Evolutionary conservation across 2,113 vertebrate genomes (phyloP), one percentile per base, ranked within the genome.

Genomic region (Atlantisia rogersi): DNA sequence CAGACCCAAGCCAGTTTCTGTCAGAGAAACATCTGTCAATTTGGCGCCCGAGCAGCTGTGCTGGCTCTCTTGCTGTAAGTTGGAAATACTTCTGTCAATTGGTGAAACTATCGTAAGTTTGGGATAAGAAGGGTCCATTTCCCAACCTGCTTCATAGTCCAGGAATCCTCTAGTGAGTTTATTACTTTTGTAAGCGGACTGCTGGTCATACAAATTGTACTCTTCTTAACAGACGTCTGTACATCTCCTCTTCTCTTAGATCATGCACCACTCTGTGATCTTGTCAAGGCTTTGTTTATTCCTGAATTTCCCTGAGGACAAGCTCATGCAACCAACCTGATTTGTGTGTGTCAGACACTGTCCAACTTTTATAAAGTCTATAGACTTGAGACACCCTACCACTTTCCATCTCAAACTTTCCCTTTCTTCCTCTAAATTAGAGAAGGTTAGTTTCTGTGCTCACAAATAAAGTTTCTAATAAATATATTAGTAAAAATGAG

Each of bases 21-120:
- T 89, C 94, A 95, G 83, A 91, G 67, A 94, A 95, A 96, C 96
- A 97, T 93, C 96, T 97, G 95, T 92, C 79, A 63, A 80, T 40
- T 74, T 5, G 0, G n/a, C 18, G 5, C 77, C 32, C 8, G 1
- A 91, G 88, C 93, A 95, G 89, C 93, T 97, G 83, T 89, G 73
- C 83, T 96, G 80, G 86, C 86, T 92, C 4, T 91, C 56, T 86
- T 92, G 31, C 80, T 88, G 18, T 39, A 78, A 52, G 22, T 25
- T 86, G 91, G 86, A 95, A 94, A 88, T 78, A 88, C 35, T 95
- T 95, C 79, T 82, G n/a, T 91, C 92, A 93, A 0, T 28, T 86
- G 40, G 35, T 78, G 64, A 86, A 94, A 94, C n/a, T 77, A 22
- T 77, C 59, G 2, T 32, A 88, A 92, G 15, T 92, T 74, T 83